phyloP scores from a whole-genome alignment of 1,140 invertebrate genomes.

The Macrosteles quadrilineatus region DNA sequence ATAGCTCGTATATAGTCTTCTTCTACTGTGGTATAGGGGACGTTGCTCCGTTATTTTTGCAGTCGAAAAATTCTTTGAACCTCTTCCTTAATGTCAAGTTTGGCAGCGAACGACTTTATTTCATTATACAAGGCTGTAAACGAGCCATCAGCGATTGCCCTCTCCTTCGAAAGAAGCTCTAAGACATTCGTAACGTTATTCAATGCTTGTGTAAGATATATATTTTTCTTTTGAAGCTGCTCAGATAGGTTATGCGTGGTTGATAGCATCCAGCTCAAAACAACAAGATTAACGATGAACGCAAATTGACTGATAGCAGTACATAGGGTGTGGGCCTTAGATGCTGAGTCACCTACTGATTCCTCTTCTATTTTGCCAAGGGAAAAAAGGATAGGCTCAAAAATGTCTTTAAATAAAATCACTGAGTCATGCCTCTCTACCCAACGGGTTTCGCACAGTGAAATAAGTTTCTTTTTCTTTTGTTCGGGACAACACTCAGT shows the following conservation, averaged over 20 bases:
- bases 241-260: constrained; percentile 1
- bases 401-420: not conserved
- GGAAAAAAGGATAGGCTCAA: not conserved
- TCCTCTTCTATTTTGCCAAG: constrained; percentile 6
- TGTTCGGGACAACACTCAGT: constrained; percentile 7
- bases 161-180: not conserved
- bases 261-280: not conserved
- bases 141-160: not conserved
- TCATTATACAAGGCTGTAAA: not conserved
- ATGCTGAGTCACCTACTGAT: not conserved
- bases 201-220: not conserved
- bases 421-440: constrained; percentile 9
- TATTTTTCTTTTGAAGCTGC: constrained; percentile 3
- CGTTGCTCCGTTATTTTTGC: not conserved
- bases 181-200: constrained; percentile 5
- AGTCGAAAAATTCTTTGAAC: not conserved
- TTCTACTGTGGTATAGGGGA: not conserved
- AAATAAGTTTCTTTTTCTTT: constrained; percentile 17
- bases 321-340: not conserved
- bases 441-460: constrained; percentile 2
- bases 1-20: not conserved
- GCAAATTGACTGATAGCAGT: not conserved
- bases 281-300: not conserved
- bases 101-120: not conserved
- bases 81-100: constrained; percentile 14